Percentiles rank a stretch among this genome's conserved stretches.
phyloP scores from a whole-genome alignment of 2,888 invertebrate species.

The Nephrotoma flavescens region DNA sequence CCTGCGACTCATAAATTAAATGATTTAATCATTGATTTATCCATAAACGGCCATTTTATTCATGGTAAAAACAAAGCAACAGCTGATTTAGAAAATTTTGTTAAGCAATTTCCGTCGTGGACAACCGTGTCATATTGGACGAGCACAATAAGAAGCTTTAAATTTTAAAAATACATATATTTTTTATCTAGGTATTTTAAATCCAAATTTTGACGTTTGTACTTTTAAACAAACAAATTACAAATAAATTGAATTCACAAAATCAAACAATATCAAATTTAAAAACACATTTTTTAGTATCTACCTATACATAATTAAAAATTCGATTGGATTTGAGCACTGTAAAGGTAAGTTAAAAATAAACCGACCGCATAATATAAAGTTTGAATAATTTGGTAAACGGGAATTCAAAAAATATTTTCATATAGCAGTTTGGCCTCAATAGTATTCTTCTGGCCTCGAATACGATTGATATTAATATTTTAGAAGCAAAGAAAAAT shows the following conservation, averaged over 20 bases:
- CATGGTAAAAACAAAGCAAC: conserved; percentile 39
- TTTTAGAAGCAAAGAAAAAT: no score
- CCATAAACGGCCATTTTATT: conserved; percentile 44
- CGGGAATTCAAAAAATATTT: no score
- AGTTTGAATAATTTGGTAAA: no score
- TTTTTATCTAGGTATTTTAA: neutral
- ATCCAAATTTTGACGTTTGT: neutral
- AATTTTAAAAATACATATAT: conserved; percentile 24
- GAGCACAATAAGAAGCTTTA: conserved; percentile 49
- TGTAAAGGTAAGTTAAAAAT: neutral
- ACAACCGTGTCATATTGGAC: conserved; percentile 54
- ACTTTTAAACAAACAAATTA: neutral
- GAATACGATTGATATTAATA: no score
- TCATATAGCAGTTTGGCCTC: no score
- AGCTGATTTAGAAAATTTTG: conserved; percentile 36
- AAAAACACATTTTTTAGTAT: neutral
- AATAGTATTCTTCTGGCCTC: no score
- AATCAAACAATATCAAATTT: neutral
- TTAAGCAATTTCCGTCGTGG: conserved; percentile 46
- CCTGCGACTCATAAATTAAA: conserved; percentile 13
- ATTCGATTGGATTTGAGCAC: neutral
- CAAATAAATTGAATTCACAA: neutral
- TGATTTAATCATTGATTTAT: conserved; percentile 33
- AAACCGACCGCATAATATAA: neutral
- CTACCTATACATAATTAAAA: neutral